These are phyloP conservation scores for Indri indri DNA, from an alignment of 2,113 vertebrate genomes.

Conservation along the genomic window DNA sequence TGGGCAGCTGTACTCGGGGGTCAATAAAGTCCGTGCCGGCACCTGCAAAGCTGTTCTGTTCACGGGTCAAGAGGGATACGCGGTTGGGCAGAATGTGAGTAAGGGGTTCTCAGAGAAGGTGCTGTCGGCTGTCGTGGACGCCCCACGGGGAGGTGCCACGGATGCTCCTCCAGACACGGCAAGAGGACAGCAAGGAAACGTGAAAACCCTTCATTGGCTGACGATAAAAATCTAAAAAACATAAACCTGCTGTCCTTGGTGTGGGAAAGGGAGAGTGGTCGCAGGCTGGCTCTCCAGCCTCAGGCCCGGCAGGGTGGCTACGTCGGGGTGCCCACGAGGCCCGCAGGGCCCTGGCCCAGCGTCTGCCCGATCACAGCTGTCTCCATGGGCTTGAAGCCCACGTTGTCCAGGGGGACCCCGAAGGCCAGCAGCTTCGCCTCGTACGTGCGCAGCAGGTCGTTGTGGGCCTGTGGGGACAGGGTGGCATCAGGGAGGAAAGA, in stretches of 20 bases:
- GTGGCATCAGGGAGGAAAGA: neutral
- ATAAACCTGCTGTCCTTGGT: neutral
- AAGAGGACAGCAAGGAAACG: neutral
- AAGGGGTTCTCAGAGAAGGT: neutral
- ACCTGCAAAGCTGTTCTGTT: neutral
- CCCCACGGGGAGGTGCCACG: rapidly evolving
- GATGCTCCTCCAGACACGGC: neutral
- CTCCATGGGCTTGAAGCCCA: slow-evolving; percentile 88
- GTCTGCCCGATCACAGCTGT: slow-evolving; percentile 76
- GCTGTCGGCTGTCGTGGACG: rapidly evolving
- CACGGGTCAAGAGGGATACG: rapidly evolving
- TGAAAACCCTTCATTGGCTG: slow-evolving; percentile 48
- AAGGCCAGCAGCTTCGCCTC: slow-evolving; percentile 86
- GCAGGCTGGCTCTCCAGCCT: rapidly evolving
- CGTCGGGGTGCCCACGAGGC: slow-evolving; percentile 82
- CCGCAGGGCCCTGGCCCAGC: slow-evolving; percentile 86
- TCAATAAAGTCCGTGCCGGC: neutral
- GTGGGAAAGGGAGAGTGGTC: too few relatives aligned
- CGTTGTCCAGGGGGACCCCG: slow-evolving; percentile 87
- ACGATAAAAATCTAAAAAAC: neutral
- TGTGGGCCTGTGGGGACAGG: slow-evolving; percentile 86
- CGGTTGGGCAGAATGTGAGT: neutral
- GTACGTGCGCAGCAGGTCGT: slow-evolving; percentile 87
- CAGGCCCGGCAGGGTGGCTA: slow-evolving; percentile 50
- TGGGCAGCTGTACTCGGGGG: neutral